A percentile compares a stretch with the other conserved stretches of the same genome.
These are phyloP conservation scores for Eonycteris spelaea DNA, from an alignment of 2,113 vertebrate genomes.

Conservation along the genomic window DNA sequence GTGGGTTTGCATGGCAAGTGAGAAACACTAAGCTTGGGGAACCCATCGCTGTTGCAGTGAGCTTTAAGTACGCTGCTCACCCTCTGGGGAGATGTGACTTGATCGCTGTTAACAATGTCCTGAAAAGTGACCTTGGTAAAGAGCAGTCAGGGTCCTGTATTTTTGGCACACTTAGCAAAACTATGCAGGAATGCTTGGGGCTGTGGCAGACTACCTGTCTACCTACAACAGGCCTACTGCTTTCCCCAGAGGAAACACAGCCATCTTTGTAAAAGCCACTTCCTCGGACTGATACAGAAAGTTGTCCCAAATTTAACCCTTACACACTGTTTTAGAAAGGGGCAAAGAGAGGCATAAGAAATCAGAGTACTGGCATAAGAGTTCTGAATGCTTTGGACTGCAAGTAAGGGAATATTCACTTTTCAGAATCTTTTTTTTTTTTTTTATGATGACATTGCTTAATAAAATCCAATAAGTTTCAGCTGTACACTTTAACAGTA, in stretches of 20 bases:
- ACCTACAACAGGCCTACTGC: fast-evolving
- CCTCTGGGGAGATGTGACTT: too few species aligned
- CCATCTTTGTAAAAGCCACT: neutral
- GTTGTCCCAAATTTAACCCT: neutral
- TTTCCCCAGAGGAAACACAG: neutral
- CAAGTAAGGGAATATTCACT: neutral
- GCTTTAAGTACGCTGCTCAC: neutral
- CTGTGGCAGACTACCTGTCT: fast-evolving
- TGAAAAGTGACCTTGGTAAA: neutral
- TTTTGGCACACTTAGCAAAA: too few species aligned
- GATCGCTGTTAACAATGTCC: neutral
- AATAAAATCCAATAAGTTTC: too few species aligned
- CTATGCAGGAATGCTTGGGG: fast-evolving
- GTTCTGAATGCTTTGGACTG: neutral
- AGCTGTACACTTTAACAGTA: too few species aligned
- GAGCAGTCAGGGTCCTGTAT: fast-evolving
- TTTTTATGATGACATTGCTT: too few species aligned
- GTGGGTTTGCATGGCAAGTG: neutral
- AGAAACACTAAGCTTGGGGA: neutral
- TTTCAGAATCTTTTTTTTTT: neutral
- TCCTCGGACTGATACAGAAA: too few species aligned
- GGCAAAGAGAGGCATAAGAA: neutral
- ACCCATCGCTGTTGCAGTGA: fast-evolving
- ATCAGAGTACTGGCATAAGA: neutral
- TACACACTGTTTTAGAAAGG: neutral